Evolutionary conservation across 2,888 invertebrate genomes (phyloP).

Genomic region (Carterocephalus palaemon): DNA sequence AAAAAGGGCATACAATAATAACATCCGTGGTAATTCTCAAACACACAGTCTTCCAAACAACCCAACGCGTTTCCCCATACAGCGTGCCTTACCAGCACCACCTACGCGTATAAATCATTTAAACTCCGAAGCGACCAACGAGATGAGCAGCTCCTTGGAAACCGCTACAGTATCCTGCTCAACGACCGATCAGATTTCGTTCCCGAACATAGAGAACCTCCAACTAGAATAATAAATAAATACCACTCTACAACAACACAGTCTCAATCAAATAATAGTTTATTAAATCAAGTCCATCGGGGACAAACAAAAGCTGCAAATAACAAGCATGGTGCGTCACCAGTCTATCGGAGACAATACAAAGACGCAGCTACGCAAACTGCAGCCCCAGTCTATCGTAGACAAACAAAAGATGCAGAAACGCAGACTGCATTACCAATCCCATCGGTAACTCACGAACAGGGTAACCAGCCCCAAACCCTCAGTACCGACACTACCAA

Average conservation of each 20-base stretch:
- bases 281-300: slow-evolving; percentile 25
- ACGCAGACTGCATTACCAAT: no score
- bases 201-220: background rate
- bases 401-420: no score
- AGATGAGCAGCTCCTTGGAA: slow-evolving; percentile 24
- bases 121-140: slow-evolving; percentile 25
- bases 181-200: background rate
- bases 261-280: background rate
- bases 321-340: background rate
- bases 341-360: background rate
- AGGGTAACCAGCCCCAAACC: slow-evolving; percentile 28
- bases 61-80: no score
- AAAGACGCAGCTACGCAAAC: slow-evolving; percentile 14
- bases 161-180: slow-evolving; percentile 15
- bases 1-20: slow-evolving; percentile 21
- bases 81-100: background rate
- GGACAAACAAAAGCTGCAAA: background rate
- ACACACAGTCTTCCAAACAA: no score
- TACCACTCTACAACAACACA: background rate
- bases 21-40: background rate
- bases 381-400: no score
- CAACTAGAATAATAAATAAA: background rate
- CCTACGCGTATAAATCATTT: slow-evolving; percentile 19
- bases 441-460: no score
- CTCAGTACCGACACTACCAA: no score